Evolutionary conservation across 2,888 invertebrate genomes (phyloP).

Genomic region (Rhingia campestris): DNA sequence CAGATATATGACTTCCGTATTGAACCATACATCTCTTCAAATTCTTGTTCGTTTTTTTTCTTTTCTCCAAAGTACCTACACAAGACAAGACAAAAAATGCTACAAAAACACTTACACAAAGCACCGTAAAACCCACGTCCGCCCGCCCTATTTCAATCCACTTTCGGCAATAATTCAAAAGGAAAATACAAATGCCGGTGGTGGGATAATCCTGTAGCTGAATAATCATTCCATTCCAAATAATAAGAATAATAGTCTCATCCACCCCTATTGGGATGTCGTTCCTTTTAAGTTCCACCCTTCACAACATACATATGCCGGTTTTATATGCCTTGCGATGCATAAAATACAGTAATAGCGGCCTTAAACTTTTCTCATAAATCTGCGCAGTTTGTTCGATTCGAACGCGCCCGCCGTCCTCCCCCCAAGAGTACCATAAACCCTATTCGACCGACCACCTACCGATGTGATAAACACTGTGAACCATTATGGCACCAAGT

Average conservation of each 20-base stretch:
- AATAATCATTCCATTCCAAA: background rate
- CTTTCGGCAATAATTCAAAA: background rate
- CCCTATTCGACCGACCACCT: slow-evolving; percentile 41
- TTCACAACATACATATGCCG: background rate
- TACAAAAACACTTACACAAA: no score
- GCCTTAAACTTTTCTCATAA: slow-evolving; percentile 25
- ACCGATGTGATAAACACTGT: slow-evolving; percentile 20
- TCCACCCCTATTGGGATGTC: background rate
- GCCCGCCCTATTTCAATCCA: background rate
- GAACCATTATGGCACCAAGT: slow-evolving; percentile 11
- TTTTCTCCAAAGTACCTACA: slow-evolving; percentile 15
- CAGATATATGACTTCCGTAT: no score
- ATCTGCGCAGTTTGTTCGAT: slow-evolving; percentile 31
- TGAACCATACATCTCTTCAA: no score
- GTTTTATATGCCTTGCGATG: background rate
- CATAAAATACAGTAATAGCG: slow-evolving; percentile 6
- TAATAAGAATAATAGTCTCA: slow-evolving; percentile 9
- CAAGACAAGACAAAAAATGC: background rate
- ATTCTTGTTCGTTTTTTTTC: background rate
- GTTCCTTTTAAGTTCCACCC: background rate
- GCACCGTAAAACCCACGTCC: no score
- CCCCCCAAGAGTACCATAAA: slow-evolving; percentile 17
- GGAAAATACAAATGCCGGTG: slow-evolving; percentile 1
- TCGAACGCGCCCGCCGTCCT: background rate
- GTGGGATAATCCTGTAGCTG: background rate